Conservation (phyloP, 2,113 vertebrate genomes). For the Leptobrachium leishanense region DNA sequence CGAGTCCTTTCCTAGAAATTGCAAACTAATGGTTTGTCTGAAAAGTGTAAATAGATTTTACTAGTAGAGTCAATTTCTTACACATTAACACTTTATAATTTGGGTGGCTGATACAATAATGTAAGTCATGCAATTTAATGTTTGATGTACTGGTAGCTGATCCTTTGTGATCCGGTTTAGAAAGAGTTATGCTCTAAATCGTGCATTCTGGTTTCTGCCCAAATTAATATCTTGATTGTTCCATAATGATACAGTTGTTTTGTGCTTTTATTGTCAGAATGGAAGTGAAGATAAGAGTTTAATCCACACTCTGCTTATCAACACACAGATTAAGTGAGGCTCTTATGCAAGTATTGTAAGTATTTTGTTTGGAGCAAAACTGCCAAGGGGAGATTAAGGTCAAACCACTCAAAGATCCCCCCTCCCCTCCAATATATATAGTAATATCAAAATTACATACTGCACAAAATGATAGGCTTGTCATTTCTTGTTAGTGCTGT, state of each 20-base stretch:
- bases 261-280: slow-evolving; percentile 29
- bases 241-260: slow-evolving; percentile 7
- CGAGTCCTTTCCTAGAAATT: too few species aligned
- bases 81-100: too few species aligned
- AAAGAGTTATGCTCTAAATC: background rate
- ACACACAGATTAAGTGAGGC: slow-evolving; percentile 34
- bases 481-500: slow-evolving; percentile 5
- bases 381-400: slow-evolving; percentile 40
- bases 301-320: slow-evolving; percentile 35
- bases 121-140: too few species aligned
- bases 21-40: too few species aligned
- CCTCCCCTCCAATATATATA: slow-evolving; percentile 4
- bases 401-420: slow-evolving; percentile 27
- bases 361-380: slow-evolving; percentile 29
- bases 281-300: slow-evolving; percentile 28
- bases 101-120: too few species aligned
- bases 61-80: too few species aligned
- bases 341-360: slow-evolving; percentile 22
- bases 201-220: background rate
- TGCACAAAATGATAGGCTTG: slow-evolving; percentile 36
- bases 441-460: slow-evolving; percentile 37
- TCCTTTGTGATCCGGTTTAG: background rate
- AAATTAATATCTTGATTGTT: slow-evolving; percentile 23
- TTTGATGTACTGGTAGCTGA: background rate
- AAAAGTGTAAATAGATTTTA: too few species aligned